Conservation (phyloP, 2,888 invertebrate species). For the Meteorus colon region DNA sequence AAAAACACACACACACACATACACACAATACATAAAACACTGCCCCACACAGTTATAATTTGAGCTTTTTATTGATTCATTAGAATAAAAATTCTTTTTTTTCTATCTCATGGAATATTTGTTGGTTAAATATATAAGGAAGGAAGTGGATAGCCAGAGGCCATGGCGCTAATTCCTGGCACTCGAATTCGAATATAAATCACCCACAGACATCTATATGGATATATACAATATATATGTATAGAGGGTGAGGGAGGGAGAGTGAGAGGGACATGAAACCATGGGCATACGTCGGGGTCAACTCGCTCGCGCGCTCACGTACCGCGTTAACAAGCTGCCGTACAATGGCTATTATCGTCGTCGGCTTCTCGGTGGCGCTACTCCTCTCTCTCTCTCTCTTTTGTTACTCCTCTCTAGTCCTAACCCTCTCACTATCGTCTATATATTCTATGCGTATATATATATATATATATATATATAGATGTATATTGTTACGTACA, state of each 20-base stretch:
- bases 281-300: constrained; percentile 50
- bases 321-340: constrained; percentile 58
- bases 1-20: neutral
- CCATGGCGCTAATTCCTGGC: constrained; percentile 41
- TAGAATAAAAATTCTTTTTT: neutral
- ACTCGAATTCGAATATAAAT: constrained; percentile 44
- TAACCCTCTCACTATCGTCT: neutral
- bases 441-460: constrained; percentile 1
- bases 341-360: constrained; percentile 62
- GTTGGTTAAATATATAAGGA: constrained; percentile 8
- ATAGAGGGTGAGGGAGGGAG: constrained; percentile 53
- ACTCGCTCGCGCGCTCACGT: constrained; percentile 50
- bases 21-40: neutral
- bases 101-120: constrained; percentile 7
- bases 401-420: neutral
- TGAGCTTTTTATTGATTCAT: constrained; percentile 26
- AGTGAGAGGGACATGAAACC: constrained; percentile 39
- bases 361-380: constrained; percentile 40
- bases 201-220: constrained; percentile 49
- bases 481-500: constrained; percentile 37
- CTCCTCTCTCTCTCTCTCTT: constrained; percentile 13
- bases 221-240: constrained; percentile 20
- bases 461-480: neutral
- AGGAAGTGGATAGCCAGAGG: constrained; percentile 33
- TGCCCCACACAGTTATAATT: neutral